Evolutionary conservation across 2,888 invertebrate species (phyloP), one percentile per base, ranked within the genome.

Genomic region (Hanleya hanleyi): DNA sequence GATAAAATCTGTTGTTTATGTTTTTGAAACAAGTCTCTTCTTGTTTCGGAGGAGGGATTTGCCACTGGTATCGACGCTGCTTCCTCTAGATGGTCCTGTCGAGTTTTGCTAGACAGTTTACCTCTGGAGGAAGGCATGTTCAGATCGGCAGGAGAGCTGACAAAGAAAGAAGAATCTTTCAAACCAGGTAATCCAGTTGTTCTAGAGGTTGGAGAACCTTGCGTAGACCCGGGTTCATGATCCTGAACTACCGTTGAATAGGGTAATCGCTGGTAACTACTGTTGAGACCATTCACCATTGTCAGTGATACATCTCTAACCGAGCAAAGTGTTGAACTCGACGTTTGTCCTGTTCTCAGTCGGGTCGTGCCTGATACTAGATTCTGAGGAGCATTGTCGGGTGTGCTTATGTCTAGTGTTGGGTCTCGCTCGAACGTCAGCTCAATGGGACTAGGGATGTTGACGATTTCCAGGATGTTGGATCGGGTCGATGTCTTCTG

Each of bases 401-500:
- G 57, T 4, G 57, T 29, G 41, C 9, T 9, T 12, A 41, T 41
- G n/a, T n/a, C n/a, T n/a, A n/a, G n/a, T n/a, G n/a, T n/a, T n/a
- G n/a, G n/a, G n/a, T n/a, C n/a, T 18, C 9, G 9, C 29, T 22
- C 26, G 4, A 29, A 29, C 22, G 29, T 26, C 9, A 32, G 12
- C 15, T 57, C 57, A 15, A 15, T 32, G 2, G 57, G 4, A 15
- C 71, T 73, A 36, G 67, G 67, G 22, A 73, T 71, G 32, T 72
- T 77, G 32, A 81, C 70, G 9, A 74, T 73, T 4, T 75, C 68
- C 62, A 83, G 75, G 18, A 78, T 71, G 70, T 82, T 78, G 12
- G 78, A 72, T 1, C 69, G 68, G 22, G 68, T 61, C 12, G 84
- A 79, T 5, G 86, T 86, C 12, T 84, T 75, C 77, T 86, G 81